Evolutionary conservation across 2,888 invertebrate genomes (phyloP).

Genomic region (Scelioninae gen. 2): DNA sequence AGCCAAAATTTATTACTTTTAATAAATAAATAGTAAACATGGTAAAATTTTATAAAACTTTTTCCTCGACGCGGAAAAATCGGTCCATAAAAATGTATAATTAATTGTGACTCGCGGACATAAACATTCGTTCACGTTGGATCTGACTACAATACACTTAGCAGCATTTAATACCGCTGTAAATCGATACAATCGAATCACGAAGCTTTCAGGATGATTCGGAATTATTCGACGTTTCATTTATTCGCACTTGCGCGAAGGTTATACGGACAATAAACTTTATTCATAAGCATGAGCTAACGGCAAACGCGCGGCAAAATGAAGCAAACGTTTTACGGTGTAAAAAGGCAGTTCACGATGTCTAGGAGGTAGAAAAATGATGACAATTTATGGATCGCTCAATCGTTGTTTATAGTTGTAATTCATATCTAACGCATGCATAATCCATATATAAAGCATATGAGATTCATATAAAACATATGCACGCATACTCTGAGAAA

Average conservation of each 20-base stretch:
- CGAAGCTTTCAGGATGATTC: constrained; percentile 5
- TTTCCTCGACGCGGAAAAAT: too few relatives aligned
- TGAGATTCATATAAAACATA: too few relatives aligned
- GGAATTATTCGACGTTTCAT: constrained; percentile 11
- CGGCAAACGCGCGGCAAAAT: constrained; percentile 14
- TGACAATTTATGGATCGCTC: too few relatives aligned
- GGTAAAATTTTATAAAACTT: too few relatives aligned
- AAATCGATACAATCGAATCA: constrained; percentile 28
- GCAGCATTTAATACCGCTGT: constrained; percentile 28
- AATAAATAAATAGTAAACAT: too few relatives aligned
- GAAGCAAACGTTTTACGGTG: constrained; percentile 13
- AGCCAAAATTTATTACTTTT: too few relatives aligned
- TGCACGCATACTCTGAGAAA: too few relatives aligned
- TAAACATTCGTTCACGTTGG: background rate
- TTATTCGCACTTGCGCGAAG: constrained; percentile 19
- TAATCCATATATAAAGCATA: too few relatives aligned
- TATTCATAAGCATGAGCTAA: constrained; percentile 12
- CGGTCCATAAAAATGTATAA: constrained; percentile 9
- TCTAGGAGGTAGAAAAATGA: too few relatives aligned
- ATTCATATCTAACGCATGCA: too few relatives aligned
- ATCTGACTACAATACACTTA: constrained; percentile 14
- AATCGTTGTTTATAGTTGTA: too few relatives aligned
- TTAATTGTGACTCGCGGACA: constrained; percentile 5
- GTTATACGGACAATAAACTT: constrained; percentile 33
- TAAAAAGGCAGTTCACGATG: too few relatives aligned